phyloP scores from a whole-genome alignment of 2,797 vertebrate genomes.

The Triplophysa yarkandensis region DNA sequence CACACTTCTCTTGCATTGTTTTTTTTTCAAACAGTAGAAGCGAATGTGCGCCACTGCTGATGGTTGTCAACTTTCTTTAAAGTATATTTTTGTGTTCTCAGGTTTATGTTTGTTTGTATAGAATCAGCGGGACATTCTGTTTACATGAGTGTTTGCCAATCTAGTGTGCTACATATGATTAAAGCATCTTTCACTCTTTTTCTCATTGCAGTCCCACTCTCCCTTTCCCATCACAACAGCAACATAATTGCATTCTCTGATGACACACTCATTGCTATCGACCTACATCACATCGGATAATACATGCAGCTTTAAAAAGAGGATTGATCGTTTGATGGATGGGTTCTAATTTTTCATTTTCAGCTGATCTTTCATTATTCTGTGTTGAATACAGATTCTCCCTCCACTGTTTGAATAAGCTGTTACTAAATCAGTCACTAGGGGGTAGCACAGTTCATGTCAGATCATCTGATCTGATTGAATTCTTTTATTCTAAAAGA shows the following conservation, averaged over 20 bases:
- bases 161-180: constrained; percentile 6
- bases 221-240: constrained; percentile 12
- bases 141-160: neutral
- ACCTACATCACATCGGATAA: constrained; percentile 32
- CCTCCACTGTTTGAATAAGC: neutral
- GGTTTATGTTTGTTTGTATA: constrained; percentile 4
- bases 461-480: constrained; percentile 2
- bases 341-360: constrained; percentile 29
- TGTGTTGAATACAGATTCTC: neutral
- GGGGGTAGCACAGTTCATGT: constrained; percentile 45
- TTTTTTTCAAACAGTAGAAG: no score
- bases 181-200: constrained; percentile 9
- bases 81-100: no score
- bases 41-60: no score
- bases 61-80: no score
- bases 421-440: constrained; percentile 40
- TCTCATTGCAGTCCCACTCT: constrained; percentile 24
- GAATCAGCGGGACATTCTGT: neutral
- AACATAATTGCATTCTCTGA: constrained; percentile 25
- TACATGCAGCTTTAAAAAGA: constrained; percentile 34
- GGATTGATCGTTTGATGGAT: constrained; percentile 33
- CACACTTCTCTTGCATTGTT: no score
- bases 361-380: neutral
- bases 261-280: constrained; percentile 21
- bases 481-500: constrained; percentile 32